These are phyloP conservation scores for Nerophis lumbriciformis DNA, from an alignment of 2,113 vertebrate species.

Conservation along the genomic window DNA sequence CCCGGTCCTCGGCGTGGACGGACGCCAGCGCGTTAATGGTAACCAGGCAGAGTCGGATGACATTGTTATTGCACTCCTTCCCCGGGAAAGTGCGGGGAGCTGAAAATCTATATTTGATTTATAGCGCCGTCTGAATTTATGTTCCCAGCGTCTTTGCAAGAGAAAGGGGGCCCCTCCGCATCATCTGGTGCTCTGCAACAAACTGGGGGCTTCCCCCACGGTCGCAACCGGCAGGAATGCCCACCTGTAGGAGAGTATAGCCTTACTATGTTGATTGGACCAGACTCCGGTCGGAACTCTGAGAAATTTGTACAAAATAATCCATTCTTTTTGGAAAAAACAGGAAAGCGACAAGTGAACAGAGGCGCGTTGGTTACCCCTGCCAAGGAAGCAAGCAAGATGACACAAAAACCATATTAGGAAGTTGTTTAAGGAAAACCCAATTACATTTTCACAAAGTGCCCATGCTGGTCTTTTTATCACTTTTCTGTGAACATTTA, in stretches of 20 bases:
- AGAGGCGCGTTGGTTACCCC: neutral
- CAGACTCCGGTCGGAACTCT: slow-evolving; percentile 46
- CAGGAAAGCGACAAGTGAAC: slow-evolving; percentile 23
- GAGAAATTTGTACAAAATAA: slow-evolving; percentile 54
- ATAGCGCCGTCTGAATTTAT: slow-evolving; percentile 69
- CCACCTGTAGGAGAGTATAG: slow-evolving; percentile 67
- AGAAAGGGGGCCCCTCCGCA: slow-evolving; percentile 53
- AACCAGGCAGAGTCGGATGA: slow-evolving; percentile 65
- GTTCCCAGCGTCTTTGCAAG: slow-evolving; percentile 48
- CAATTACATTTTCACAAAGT: too few species aligned
- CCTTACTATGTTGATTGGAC: slow-evolving; percentile 62
- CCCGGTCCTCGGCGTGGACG: slow-evolving; percentile 62
- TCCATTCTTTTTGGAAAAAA: slow-evolving; percentile 47
- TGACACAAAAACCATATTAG: too few species aligned
- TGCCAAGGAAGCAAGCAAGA: neutral
- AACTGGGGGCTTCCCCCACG: slow-evolving; percentile 38
- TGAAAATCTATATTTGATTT: slow-evolving; percentile 72
- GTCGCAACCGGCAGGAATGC: slow-evolving; percentile 58
- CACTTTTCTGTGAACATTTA: too few species aligned
- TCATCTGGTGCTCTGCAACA: slow-evolving; percentile 63
- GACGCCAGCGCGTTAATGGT: slow-evolving; percentile 62
- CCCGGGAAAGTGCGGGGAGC: slow-evolving; percentile 58
- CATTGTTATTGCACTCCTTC: slow-evolving; percentile 71
- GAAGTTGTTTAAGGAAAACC: too few species aligned
- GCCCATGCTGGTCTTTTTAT: too few species aligned